Base-by-base conservation (phyloP, 2,113 vertebrate species). In the Rostratula benghalensis region DNA sequence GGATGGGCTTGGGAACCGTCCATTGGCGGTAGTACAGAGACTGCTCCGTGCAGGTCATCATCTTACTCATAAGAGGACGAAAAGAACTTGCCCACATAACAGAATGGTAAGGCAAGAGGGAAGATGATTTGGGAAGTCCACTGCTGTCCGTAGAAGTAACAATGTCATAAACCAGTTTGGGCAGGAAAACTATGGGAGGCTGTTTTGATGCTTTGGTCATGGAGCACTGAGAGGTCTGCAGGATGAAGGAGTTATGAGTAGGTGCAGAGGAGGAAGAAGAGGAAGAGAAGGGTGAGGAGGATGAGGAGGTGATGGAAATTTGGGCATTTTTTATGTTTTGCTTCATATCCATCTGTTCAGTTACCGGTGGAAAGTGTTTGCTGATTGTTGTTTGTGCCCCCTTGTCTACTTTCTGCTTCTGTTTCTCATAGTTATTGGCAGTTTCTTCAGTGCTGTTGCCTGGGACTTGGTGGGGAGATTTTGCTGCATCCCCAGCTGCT, bases 21-120 rank as follows among this genome's bases (percentile, higher is more conserved):
- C 99, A 99, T 63, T 99, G 99, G 43, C 99, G 99, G 94, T 99
- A 99, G 94, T 99, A 99, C 6, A 99, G 98, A 5, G 99, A 99
- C 98, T 99, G 99, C 92, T 99, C 99, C 0, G 99, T 99, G 95
- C 98, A 99, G 3, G 99, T 99, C 99, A 99, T 99, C 96, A 99
- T 99, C 96, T 99, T 99, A 96, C 98, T 99, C 96, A 99, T 98
- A 30, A 99, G 97, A 10, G 99, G 99, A 28, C 99, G 99, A 95
- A 99, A 99, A 95, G 99, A 99, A 97, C 99, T 99, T 79, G 98
- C 98, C 99, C 99, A 99, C 80, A 98, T 98, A 25, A 99, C 99
- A 1, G 98, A 99, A 87, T 98, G 98, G n/a, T 99, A 98, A 16
- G 99, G 99, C 93, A 99, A 97, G 83, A 99, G 99, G 4, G 99